Evolutionary conservation across 2,113 vertebrate genomes (phyloP), one percentile per base, ranked within the genome.

Genomic region (Rhombomys opimus): DNA sequence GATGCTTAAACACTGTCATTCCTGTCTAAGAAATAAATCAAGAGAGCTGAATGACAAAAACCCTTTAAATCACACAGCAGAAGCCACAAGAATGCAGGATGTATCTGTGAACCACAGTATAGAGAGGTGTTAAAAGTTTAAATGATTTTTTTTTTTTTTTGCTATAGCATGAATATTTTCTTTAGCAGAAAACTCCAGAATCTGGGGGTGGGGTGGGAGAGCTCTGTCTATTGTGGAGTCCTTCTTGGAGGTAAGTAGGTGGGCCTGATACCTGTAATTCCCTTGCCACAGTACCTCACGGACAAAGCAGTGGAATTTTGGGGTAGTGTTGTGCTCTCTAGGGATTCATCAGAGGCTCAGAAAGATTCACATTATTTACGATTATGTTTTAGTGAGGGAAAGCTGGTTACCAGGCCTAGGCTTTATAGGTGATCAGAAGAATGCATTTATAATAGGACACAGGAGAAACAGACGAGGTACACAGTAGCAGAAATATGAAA

Each of bases 1-100:
- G 67, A 94, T 90, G 15, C 63, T 78, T 70, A 95, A n/a, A 81
- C 11, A 91, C n/a, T 57, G 12, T 59, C 81, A 82, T 61, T 96
- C 91, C 70, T 80, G 73, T 87, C 73, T 75, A 87, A 95, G 61
- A 95, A 95, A 94, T 86, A 96, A 95, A 93, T 87, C 85, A 90
- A 91, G 52, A 81, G 27, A 95, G 91, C 81, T 61, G 81, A 10
- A 89, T 52, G 63, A 81, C 32, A 93, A 32, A 1, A 15, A 22
- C 18, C 90, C 27, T 30, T 89, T 96, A 93, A 96, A 78, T 92
- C 59, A 96, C 30, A 95, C 25, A 75, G 54, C n/a, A 87, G 87
- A 91, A 87, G 82, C 75, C 80, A 91, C 46, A 96, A 87, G 89
- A 65, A 90, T 65, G n/a, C 7, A 92, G n/a, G 13, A 41, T 27